Evolutionary conservation across 2,113 vertebrate species (phyloP), one percentile per base, ranked within the genome.

Genomic region (Pseudorasbora parva): DNA sequence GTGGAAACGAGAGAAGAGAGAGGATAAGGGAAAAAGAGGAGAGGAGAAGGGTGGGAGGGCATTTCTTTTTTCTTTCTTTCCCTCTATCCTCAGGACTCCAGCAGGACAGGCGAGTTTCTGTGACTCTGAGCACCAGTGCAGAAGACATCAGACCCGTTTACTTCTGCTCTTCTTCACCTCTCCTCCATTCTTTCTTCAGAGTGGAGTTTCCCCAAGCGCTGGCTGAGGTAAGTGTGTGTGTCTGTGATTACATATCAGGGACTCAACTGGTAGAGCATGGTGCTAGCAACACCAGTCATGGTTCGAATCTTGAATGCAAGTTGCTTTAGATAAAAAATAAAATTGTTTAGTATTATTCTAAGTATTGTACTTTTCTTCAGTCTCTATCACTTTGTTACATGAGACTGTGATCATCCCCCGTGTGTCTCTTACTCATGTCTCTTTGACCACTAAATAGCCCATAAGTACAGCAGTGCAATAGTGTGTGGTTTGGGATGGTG

Each of bases 151-250:
- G 80, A 33, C 17, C 64, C 60, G 1, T 77, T 56, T 49, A 82
- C 27, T 69, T 85, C 62, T 59, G 17, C 41, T 23, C 2, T 59
- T 56, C 33, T 45, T 82, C 41, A n/a, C 68, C 68, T 71, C 41
- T 45, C 37, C 68, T 71, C 41, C 41, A 25, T 5, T 47, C 30
- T 76, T 81, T 59, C 17, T 43, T 27, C 41, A 45, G 60, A 60
- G 60, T 19, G 27, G 73, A 75, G 17, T 19, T 37, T 37, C 37
- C 62, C 49, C 4, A 41, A 75, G 27, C 49, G 6, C 27, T 25
- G 8, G 69, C 23, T 76, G 72, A 85, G 84, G 85, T 86, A 79
- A 78, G 81, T 14, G 30, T 82, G 45, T 66, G 47, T 76, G 73
- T 68, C 19, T 64, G 37, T 78, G 80, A 60, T 60, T 81, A 69